Evolutionary conservation across 1,140 invertebrate genomes (phyloP), one percentile per base, ranked within the genome.

Genomic region (Argopecten irradians): DNA sequence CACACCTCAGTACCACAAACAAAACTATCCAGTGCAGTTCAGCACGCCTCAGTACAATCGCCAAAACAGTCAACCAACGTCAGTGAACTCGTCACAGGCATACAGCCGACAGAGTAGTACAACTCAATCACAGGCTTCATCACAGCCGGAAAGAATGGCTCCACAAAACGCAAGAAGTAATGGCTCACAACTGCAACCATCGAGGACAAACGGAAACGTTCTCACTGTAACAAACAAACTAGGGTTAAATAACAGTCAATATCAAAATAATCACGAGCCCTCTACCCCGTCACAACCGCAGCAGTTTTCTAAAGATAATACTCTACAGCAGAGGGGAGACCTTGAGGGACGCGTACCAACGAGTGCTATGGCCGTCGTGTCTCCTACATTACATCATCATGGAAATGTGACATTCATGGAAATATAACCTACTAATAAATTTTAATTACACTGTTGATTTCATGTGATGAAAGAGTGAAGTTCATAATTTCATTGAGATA

Each of bases 381-480:
- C 92, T 87, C 92, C 92, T 14, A 91, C 91, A 41, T 85, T 93
- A 3, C 82, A 91, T 33, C 91, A 93, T n/a, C 88, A 89, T 34
- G 87, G 88, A 16, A 39, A 39, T 55, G 84, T 91, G 3, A 86
- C 90, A 14, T 89, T 89, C 86, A 89, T 90, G 90, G 90, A 89
- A 36, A 88, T 91, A 36, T 91, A 84, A 89, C 32, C 46, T 19
- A n/a, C n/a, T 16, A 71, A 71, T 71, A n/a, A 71, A 71, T 71
- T 71, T 5, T 71, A 28, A 5, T 71, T 22, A n/a, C 55, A 71
- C 16, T n/a, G n/a, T n/a, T n/a, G n/a, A n/a, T n/a, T n/a, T n/a
- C n/a, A n/a, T n/a, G n/a, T n/a, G n/a, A n/a, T n/a, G n/a, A n/a
- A n/a, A n/a, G n/a, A n/a, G n/a, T n/a, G n/a, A n/a, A n/a, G n/a